Conservation (phyloP, 1,140 invertebrate species). For the Zaprionus taronus region DNA sequence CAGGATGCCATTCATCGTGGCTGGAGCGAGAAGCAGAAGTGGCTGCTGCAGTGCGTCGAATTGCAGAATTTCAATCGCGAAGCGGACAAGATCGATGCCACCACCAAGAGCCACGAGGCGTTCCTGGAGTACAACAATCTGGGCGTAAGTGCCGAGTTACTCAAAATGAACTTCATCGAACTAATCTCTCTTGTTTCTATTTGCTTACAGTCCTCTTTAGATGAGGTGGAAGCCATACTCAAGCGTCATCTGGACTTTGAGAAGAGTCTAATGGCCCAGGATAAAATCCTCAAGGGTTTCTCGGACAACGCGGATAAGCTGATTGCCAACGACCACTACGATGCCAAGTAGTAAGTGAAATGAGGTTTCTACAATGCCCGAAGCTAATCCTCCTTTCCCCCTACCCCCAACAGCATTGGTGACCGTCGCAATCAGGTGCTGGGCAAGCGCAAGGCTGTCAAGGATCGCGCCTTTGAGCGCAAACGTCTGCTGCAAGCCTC, state of each 20-base stretch:
- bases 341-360: constrained; percentile 89
- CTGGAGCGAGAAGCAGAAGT: constrained; percentile 93
- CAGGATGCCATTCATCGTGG: constrained; percentile 90
- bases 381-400: not conserved
- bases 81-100: constrained; percentile 98
- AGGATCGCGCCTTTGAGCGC: constrained; percentile 89
- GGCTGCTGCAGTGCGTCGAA: constrained; percentile 93
- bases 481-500: constrained; percentile 91
- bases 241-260: constrained; percentile 98
- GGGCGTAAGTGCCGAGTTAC: constrained; percentile 88
- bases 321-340: constrained; percentile 93
- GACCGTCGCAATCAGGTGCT: constrained; percentile 91
- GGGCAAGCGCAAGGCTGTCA: constrained; percentile 89
- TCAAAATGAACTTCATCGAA: not conserved
- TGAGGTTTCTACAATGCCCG: too few relatives aligned
- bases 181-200: constrained; percentile 28
- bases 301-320: constrained; percentile 94
- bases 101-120: constrained; percentile 96
- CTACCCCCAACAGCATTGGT: constrained; percentile 87
- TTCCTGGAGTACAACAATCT: constrained; percentile 95
- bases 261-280: constrained; percentile 96
- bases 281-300: constrained; percentile 95
- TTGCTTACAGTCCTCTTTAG: constrained; percentile 90
- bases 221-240: constrained; percentile 96
- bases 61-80: constrained; percentile 97